Percentiles rank a stretch among this genome's conserved stretches.
Conservation (phyloP, 2,113 vertebrate species). For the Riparia riparia region DNA sequence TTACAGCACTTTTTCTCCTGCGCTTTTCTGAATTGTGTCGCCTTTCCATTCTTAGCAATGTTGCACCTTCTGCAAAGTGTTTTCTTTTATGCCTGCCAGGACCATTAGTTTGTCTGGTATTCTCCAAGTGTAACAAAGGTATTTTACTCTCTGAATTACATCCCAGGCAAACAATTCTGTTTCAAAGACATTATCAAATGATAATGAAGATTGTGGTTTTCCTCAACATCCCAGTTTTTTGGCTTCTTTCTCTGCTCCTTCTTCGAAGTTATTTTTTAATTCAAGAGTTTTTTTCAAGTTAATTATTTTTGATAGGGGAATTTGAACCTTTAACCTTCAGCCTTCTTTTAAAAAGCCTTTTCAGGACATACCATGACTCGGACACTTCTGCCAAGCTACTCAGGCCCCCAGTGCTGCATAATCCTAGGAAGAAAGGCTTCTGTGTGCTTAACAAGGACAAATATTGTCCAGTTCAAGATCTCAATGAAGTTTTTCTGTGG, state of each 20-base stretch:
- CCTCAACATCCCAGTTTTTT: background rate
- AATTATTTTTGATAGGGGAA: accelerated
- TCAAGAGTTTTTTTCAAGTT: background rate
- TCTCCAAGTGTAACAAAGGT: slow-evolving; percentile 76
- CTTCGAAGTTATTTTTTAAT: background rate
- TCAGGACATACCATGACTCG: accelerated
- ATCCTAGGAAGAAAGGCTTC: accelerated
- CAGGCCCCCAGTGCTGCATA: accelerated
- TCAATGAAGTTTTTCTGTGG: accelerated
- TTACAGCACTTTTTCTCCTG: slow-evolving; percentile 77
- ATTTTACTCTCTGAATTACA: background rate
- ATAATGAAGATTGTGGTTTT: background rate
- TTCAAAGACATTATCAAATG: background rate
- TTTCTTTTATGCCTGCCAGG: slow-evolving; percentile 74
- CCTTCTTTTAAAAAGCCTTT: background rate
- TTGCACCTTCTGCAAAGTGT: slow-evolving; percentile 65
- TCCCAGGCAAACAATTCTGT: background rate
- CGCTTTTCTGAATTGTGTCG: slow-evolving; percentile 74
- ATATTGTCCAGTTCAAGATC: accelerated
- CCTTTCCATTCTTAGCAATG: slow-evolving; percentile 69
- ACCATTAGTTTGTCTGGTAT: slow-evolving; percentile 68
- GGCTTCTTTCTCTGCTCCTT: background rate
- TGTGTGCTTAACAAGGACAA: too few species aligned
- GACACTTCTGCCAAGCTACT: background rate
- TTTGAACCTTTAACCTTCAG: background rate